A percentile compares a stretch with the other conserved stretches of the same genome.
These are phyloP conservation scores for Lycaon pictus DNA, from an alignment of 2,113 vertebrate species.

Conservation along the genomic window DNA sequence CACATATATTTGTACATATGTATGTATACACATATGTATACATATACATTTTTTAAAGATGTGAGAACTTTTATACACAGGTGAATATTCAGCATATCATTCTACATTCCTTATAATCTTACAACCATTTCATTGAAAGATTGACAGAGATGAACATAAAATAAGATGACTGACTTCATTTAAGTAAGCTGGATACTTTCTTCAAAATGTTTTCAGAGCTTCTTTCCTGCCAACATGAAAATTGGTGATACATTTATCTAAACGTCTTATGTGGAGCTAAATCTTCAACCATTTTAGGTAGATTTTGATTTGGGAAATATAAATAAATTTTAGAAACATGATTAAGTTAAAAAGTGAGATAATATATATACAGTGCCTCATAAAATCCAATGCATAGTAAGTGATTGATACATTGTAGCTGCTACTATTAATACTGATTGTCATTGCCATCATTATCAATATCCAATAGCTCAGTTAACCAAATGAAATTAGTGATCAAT, in stretches of 20 bases:
- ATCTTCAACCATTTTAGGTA: conserved; percentile 35
- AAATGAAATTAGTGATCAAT: neutral
- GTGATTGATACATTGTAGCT: conserved; percentile 12
- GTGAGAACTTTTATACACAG: neutral
- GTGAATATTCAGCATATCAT: conserved; percentile 25
- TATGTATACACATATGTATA: neutral
- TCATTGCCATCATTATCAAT: neutral
- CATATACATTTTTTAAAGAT: neutral
- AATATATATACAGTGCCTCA: neutral
- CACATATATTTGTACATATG: neutral
- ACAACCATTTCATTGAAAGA: neutral
- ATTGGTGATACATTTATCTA: neutral
- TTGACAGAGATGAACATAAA: neutral
- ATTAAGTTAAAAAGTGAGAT: conserved; percentile 24
- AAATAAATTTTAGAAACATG: conserved; percentile 45
- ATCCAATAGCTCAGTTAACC: neutral
- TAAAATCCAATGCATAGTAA: neutral
- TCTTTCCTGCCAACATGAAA: neutral
- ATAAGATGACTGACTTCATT: conserved; percentile 36
- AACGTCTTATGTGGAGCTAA: neutral
- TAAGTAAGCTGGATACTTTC: conserved; percentile 27
- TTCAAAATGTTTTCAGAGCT: conserved; percentile 11
- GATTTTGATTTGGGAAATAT: conserved; percentile 55
- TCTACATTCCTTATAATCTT: conserved; percentile 17
- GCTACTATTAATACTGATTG: neutral